Base-by-base conservation (phyloP, 2,113 vertebrate genomes). In the Seriola aureovittata region DNA sequence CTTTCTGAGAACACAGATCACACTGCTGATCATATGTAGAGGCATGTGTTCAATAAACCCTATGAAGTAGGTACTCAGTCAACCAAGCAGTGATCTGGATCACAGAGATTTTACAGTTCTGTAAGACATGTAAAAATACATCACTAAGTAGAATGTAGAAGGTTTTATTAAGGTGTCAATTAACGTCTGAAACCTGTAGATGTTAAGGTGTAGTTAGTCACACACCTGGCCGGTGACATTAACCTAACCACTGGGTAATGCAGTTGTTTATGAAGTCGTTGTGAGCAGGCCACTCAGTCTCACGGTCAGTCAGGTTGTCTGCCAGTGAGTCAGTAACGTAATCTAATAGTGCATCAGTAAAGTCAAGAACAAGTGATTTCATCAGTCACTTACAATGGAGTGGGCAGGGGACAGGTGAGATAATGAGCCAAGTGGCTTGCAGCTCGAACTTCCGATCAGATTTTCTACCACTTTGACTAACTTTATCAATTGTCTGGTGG, bases 401-500 rank as follows among this genome's bases (percentile, higher is more conserved):
- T 46, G 63, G 60, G 32, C 36, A 34, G 64, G 13, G 44, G 44
- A 58, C 65, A 71, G 44, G 21, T 80, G 10, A 69, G 13, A 23
- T 10, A 9, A 80, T 85, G 13, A 80, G 34, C 54, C 29, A 29
- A 29, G 29, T 29, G 29, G 7, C n/a, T 38, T 42, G 8, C 5
- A 52, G 16, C 19, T 44, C 69, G 3, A 36, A 50, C 81, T 36
- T 66, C 23, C 68, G 36, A 44, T 48, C 52, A 63, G 36, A 72
- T 82, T 9, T 19, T 59, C 21, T 21, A 34, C 46, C 50, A 64
- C 62, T 78, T 32, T 25, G 4, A 46, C 55, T 13, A 60, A 36
- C 58, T 50, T 85, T 52, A 71, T 83, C 55, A 70, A 58, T 32
- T 62, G 23, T 42, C 13, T 64, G 32, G 16, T n/a, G 54, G 63